phyloP scores from a whole-genome alignment of 2,888 invertebrate species.

The Lepidochitona cinerea region DNA sequence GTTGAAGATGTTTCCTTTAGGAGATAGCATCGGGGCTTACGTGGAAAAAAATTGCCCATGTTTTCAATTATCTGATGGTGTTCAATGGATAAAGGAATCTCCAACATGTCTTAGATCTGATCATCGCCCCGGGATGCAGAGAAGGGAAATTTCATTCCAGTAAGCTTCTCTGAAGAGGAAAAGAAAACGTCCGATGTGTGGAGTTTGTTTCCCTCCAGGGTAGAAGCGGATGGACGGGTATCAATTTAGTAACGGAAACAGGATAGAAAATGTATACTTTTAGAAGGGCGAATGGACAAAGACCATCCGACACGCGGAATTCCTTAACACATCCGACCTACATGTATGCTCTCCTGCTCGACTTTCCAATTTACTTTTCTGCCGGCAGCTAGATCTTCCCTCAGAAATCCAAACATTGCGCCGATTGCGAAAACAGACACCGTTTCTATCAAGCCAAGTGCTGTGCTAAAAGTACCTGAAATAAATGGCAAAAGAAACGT shows the following conservation, averaged over 20 bases:
- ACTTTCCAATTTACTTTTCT: not conserved
- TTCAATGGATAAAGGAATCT: too few relatives aligned
- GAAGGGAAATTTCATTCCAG: not conserved
- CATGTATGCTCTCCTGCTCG: not conserved
- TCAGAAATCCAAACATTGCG: not conserved
- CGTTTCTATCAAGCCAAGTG: not conserved
- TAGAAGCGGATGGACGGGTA: not conserved
- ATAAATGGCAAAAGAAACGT: not conserved
- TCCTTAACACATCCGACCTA: not conserved
- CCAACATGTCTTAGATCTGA: too few relatives aligned
- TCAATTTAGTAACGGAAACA: not conserved
- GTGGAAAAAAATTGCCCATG: too few relatives aligned
- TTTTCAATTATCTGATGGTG: too few relatives aligned
- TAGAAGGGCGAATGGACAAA: not conserved
- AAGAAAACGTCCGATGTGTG: not conserved
- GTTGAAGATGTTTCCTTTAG: too few relatives aligned
- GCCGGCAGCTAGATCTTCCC: not conserved
- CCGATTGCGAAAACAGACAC: not conserved
- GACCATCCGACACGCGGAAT: not conserved
- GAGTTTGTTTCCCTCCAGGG: not conserved
- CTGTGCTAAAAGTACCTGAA: not conserved
- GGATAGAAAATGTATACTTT: not conserved
- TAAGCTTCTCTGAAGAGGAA: not conserved
- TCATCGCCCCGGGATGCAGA: not conserved
- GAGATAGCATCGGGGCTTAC: too few relatives aligned